phyloP scores from a whole-genome alignment of 2,888 invertebrate species.

The Plagiodera versicolora region DNA sequence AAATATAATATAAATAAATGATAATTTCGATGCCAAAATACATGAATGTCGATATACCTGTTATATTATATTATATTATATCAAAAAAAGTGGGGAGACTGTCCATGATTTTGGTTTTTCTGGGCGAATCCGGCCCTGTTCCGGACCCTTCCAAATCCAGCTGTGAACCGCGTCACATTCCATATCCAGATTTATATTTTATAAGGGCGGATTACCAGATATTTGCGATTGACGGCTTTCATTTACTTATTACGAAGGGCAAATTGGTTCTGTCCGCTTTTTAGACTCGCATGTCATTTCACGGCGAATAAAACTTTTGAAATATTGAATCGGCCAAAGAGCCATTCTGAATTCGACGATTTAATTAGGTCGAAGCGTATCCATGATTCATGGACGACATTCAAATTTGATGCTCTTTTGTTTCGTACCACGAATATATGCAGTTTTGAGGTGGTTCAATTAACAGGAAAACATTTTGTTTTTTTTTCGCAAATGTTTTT shows the following conservation, averaged over 20 bases:
- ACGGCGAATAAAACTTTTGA: conserved; percentile 16
- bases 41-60: too few relatives aligned
- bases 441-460: too few relatives aligned
- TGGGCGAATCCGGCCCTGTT: conserved; percentile 15
- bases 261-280: conserved; percentile 40
- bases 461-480: too few relatives aligned
- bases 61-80: too few relatives aligned
- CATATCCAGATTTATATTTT: conserved; percentile 49
- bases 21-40: too few relatives aligned
- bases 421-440: neutral
- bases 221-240: conserved; percentile 47
- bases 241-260: conserved; percentile 41
- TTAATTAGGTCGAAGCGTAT: conserved; percentile 26
- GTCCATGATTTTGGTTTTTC: neutral
- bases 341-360: conserved; percentile 26
- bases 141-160: conserved; percentile 36
- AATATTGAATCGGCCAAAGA: conserved; percentile 26
- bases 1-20: too few relatives aligned
- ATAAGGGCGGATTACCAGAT: conserved; percentile 48
- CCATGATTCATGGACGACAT: conserved; percentile 26
- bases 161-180: conserved; percentile 48
- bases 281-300: conserved; percentile 32
- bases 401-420: conserved; percentile 18
- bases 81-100: neutral
- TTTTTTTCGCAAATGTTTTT: too few relatives aligned